phyloP scores from a whole-genome alignment of 2,113 vertebrate species.

The human region GRCh38 chr4:147538001-147538500 shows the following conservation, averaged over 20 bases:
- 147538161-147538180: neutral
- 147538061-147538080: neutral
- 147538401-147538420: neutral
- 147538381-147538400: neutral
- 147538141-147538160: neutral
- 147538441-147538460: neutral
- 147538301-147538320: neutral
- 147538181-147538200: neutral
- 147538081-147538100: neutral
- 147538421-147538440: neutral
- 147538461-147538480: neutral
- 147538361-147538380: neutral
- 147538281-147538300: neutral
- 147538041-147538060: conserved; percentile 25
- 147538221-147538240: neutral
- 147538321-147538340: neutral
- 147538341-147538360: neutral
- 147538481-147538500: neutral
- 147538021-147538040: neutral
- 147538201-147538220: neutral
- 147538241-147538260: neutral
- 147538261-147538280: neutral
- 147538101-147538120: neutral
- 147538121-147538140: neutral
- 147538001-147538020: neutral